A percentile compares a stretch with the other conserved stretches of the same genome.
Evolutionary conservation across 2,113 vertebrate genomes (phyloP).

Genomic region (Hassar affinis): DNA sequence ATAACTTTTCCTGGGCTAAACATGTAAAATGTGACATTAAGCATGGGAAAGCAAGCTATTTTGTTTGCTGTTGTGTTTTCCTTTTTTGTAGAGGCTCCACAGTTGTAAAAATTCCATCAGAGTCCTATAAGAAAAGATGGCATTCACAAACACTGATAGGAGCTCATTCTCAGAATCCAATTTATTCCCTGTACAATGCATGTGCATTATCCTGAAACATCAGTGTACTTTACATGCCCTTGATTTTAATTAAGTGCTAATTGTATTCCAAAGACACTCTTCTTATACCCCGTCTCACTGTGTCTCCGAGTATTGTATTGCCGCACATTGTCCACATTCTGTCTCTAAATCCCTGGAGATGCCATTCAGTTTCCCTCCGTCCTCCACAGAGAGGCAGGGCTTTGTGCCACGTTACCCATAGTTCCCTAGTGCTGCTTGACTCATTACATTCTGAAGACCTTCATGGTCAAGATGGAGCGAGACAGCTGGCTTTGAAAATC

Average conservation of each 20-base stretch:
- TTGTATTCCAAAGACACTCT: conserved; percentile 54
- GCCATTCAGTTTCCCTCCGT: conserved; percentile 65
- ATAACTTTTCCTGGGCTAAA: background rate
- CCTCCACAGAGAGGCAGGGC: conserved; percentile 49
- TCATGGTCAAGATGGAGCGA: background rate
- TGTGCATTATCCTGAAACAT: conserved; percentile 11
- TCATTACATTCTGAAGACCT: conserved; percentile 35
- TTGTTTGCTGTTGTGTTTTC: background rate
- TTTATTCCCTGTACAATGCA: conserved; percentile 24
- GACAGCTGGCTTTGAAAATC: background rate
- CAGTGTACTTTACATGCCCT: conserved; percentile 53
- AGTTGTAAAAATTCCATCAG: background rate
- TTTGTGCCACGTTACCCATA: conserved; percentile 67
- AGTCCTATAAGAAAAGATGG: background rate
- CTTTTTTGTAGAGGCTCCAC: background rate
- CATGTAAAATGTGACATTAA: background rate
- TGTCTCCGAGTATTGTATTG: conserved; percentile 13
- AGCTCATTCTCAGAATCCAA: conserved; percentile 30
- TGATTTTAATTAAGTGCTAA: conserved; percentile 50
- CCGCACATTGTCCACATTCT: conserved; percentile 52
- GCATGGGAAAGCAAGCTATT: background rate
- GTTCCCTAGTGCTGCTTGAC: conserved; percentile 40
- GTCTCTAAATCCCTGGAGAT: conserved; percentile 59
- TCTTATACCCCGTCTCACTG: conserved; percentile 44
- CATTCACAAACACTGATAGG: conserved; percentile 27